Conservation (phyloP, 2,888 invertebrate species). For the Zhuqinia jingwanae region DNA sequence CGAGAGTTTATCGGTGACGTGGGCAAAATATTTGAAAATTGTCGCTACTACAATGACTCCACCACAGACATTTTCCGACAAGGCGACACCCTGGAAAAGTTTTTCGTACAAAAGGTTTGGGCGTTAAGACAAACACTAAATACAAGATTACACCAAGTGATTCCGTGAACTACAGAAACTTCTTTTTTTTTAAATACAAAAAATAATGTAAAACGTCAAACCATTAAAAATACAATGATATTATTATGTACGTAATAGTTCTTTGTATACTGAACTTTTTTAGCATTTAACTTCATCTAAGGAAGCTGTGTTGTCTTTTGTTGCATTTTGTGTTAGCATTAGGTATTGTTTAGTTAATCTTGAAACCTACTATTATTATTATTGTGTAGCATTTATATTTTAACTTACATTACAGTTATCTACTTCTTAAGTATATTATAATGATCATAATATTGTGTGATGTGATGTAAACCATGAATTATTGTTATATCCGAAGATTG, state of each 20-base stretch:
- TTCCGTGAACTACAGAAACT: neutral
- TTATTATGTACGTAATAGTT: no score
- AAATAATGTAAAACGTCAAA: no score
- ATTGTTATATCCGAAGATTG: no score
- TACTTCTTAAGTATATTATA: no score
- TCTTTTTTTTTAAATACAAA: no score
- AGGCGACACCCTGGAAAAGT: conserved; percentile 96
- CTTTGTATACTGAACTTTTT: no score
- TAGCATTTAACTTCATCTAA: neutral
- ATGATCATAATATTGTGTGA: no score
- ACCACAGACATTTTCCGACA: conserved; percentile 98
- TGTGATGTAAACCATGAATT: no score
- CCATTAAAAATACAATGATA: no score
- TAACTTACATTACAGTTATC: no score
- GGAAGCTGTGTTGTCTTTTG: neutral
- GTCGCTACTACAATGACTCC: conserved; percentile 97
- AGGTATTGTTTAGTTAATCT: neutral
- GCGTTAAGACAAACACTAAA: conserved; percentile 90
- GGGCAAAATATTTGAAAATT: conserved; percentile 99
- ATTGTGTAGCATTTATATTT: neutral
- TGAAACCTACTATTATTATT: neutral
- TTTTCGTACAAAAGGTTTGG: conserved; percentile 96
- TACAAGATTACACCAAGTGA: conserved; percentile 35
- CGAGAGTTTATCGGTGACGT: conserved; percentile 98
- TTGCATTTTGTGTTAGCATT: neutral